phyloP scores from a whole-genome alignment of 2,888 invertebrate species.

The Notodonta ziczac region DNA sequence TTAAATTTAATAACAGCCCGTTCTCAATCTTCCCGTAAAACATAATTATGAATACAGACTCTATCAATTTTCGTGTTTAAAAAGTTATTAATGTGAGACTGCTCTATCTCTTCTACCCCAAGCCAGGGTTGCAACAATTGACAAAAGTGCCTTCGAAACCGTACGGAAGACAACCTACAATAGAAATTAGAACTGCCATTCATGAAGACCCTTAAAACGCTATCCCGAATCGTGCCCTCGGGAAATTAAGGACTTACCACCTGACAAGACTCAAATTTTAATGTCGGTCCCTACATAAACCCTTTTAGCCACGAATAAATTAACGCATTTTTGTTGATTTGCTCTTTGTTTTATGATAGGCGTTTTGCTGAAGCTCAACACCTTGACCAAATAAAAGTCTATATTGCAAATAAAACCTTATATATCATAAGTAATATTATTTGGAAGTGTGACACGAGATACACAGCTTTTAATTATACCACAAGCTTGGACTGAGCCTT shows the following conservation, averaged over 20 bases:
- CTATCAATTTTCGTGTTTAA: no score
- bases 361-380: constrained; percentile 18
- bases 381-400: background rate
- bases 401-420: no score
- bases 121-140: background rate
- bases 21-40: no score
- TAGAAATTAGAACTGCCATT: constrained; percentile 76
- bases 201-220: constrained; percentile 80
- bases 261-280: constrained; percentile 83
- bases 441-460: no score
- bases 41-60: no score
- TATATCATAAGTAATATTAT: no score
- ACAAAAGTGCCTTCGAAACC: constrained; percentile 36
- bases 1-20: no score
- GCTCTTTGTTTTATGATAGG: constrained; percentile 47
- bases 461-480: no score
- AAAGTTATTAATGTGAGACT: no score
- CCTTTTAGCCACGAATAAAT: constrained; percentile 73
- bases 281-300: constrained; percentile 65
- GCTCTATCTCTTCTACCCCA: no score
- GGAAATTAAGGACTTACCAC: constrained; percentile 85
- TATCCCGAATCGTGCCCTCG: constrained; percentile 76
- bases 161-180: constrained; percentile 52
- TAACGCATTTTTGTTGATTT: constrained; percentile 66
- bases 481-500: background rate